Percentiles rank a stretch among this genome's conserved stretches.
Evolutionary conservation across 2,113 vertebrate genomes (phyloP).

Genomic region (Fukomys damarensis): DNA sequence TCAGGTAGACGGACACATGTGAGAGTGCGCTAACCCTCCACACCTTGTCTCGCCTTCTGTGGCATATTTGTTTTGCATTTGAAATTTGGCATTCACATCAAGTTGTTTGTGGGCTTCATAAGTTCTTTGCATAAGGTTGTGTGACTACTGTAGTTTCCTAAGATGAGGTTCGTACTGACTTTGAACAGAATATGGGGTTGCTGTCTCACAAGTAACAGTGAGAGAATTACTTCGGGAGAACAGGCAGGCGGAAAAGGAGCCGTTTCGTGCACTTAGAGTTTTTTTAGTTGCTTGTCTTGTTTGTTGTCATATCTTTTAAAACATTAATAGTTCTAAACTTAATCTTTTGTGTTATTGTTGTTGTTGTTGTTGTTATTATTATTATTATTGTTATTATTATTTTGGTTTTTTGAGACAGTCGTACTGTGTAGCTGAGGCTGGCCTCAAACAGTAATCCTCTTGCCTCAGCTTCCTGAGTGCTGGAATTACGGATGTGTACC

Average conservation of each 20-base stretch:
- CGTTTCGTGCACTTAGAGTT: fast-evolving
- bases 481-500: not conserved
- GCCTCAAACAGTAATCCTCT: not conserved
- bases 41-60: fast-evolving
- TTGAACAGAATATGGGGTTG: fast-evolving
- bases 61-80: not conserved
- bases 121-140: not conserved
- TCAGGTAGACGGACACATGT: fast-evolving
- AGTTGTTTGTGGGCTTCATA: fast-evolving
- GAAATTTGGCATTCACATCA: not conserved
- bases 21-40: fast-evolving
- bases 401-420: not conserved
- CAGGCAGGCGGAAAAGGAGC: fast-evolving
- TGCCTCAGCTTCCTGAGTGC: not conserved
- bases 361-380: not conserved
- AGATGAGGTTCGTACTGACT: not conserved
- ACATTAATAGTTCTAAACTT: not conserved
- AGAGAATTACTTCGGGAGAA: not conserved
- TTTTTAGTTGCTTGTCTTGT: not conserved
- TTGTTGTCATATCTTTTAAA: not conserved
- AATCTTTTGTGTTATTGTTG: fast-evolving
- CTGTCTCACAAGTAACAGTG: not conserved
- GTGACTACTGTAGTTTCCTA: fast-evolving
- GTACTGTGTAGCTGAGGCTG: not conserved
- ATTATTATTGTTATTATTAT: not conserved